These are phyloP conservation scores for Tetranychus truncatus DNA, from an alignment of 2,888 invertebrate species.

Conservation along the genomic window DNA sequence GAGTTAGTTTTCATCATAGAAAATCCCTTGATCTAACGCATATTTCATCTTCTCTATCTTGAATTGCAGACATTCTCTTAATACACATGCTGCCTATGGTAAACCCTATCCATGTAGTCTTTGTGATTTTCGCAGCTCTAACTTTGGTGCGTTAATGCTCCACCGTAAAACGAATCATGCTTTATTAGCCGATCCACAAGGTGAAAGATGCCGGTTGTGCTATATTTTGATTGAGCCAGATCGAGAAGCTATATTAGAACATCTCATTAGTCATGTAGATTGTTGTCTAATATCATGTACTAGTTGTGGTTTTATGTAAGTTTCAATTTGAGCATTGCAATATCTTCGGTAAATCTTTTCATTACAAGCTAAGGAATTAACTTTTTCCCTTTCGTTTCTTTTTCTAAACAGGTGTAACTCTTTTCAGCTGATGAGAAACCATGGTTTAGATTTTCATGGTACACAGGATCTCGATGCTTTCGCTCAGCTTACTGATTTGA, in stretches of 20 bases:
- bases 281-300: background rate
- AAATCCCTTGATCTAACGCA: background rate
- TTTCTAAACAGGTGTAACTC: background rate
- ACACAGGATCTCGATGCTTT: background rate
- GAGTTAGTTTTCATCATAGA: background rate
- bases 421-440: background rate
- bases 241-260: background rate
- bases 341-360: background rate
- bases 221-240: background rate
- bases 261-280: conserved; percentile 6
- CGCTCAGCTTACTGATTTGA: background rate
- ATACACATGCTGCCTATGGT: conserved; percentile 8
- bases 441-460: conserved; percentile 4
- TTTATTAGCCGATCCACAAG: background rate
- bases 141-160: background rate
- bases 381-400: background rate
- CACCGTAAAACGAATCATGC: conserved; percentile 3
- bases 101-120: conserved; percentile 9
- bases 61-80: background rate
- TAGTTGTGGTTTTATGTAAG: background rate
- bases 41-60: background rate
- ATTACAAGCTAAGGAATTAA: background rate
- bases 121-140: conserved; percentile 7
- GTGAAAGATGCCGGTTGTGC: conserved; percentile 7
- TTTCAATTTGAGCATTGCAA: background rate